Conservation (phyloP, 2,888 invertebrate species). For the Gari tellinella region DNA sequence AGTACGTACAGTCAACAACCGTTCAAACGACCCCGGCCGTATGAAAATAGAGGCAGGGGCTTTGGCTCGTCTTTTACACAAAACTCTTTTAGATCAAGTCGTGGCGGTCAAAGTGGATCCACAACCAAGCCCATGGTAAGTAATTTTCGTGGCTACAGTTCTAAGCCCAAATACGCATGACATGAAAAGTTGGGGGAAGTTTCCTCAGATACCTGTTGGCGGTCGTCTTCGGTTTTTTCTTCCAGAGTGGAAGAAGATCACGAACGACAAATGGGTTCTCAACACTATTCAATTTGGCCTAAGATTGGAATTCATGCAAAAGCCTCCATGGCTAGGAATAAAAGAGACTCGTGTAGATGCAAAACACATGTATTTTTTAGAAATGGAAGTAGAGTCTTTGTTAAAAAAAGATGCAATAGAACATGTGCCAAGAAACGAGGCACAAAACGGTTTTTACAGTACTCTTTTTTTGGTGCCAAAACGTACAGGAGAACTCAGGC, state of each 20-base stretch:
- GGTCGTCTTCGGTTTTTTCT: conserved; percentile 39
- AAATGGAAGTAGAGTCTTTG: too few relatives aligned
- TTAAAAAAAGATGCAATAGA: conserved; percentile 33
- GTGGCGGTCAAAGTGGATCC: too few relatives aligned
- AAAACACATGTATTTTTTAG: conserved; percentile 31
- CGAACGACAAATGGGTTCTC: conserved; percentile 26
- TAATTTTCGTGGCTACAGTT: too few relatives aligned
- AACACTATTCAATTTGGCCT: conserved; percentile 13
- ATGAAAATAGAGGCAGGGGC: too few relatives aligned
- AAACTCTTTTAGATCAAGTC: too few relatives aligned
- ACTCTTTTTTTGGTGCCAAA: conserved; percentile 40
- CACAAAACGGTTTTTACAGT: conserved; percentile 40
- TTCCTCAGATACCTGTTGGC: conserved; percentile 47
- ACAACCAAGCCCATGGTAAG: too few relatives aligned
- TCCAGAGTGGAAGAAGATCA: conserved; percentile 31
- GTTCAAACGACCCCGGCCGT: too few relatives aligned
- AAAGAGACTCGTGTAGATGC: too few relatives aligned
- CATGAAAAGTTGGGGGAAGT: conserved; percentile 9
- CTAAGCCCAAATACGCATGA: not conserved
- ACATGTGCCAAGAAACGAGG: conserved; percentile 9
- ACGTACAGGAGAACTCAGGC: conserved; percentile 28
- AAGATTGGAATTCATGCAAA: conserved; percentile 28
- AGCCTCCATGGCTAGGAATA: too few relatives aligned
- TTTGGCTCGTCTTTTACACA: too few relatives aligned
- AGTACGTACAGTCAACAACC: too few relatives aligned